Evolutionary conservation across 2,113 vertebrate genomes (phyloP).

Genomic region (Tetrax tetrax): DNA sequence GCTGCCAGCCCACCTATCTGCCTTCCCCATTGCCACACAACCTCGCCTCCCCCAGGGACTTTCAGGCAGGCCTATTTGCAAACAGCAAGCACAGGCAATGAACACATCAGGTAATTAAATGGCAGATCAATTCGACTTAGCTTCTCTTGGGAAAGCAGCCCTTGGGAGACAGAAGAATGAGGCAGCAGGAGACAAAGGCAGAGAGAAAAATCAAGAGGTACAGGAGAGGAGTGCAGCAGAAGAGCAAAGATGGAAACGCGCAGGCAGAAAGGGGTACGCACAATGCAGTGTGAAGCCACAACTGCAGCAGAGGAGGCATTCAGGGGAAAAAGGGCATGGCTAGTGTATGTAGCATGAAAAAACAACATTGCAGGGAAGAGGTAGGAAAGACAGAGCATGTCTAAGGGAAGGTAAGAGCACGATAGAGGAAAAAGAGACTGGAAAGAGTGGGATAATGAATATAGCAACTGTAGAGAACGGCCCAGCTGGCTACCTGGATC

Average conservation of each 20-base stretch:
- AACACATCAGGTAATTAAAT: slow-evolving; percentile 73
- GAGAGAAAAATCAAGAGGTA: background rate
- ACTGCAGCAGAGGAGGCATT: background rate
- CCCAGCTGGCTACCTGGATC: background rate
- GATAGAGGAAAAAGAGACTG: background rate
- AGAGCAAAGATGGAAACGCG: background rate
- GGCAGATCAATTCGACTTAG: slow-evolving; percentile 69
- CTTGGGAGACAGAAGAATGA: slow-evolving; percentile 46
- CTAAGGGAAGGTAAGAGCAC: background rate
- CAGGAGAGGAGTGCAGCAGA: background rate
- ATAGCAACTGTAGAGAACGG: background rate
- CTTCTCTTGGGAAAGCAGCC: slow-evolving; percentile 64
- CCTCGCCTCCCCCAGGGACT: slow-evolving; percentile 22
- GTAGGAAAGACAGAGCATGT: background rate
- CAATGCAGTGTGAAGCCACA: background rate
- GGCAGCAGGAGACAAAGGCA: slow-evolving; percentile 21
- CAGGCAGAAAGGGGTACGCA: background rate
- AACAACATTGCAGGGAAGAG: background rate
- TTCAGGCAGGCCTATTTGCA: slow-evolving; percentile 57
- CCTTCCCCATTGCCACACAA: slow-evolving; percentile 32
- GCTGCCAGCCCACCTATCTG: slow-evolving; percentile 32
- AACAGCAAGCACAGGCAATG: slow-evolving; percentile 50
- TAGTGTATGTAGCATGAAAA: background rate
- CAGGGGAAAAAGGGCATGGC: background rate
- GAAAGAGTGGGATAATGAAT: background rate